Evolutionary conservation across 2,113 vertebrate species (phyloP).

Genomic region (Mellivora capensis): DNA sequence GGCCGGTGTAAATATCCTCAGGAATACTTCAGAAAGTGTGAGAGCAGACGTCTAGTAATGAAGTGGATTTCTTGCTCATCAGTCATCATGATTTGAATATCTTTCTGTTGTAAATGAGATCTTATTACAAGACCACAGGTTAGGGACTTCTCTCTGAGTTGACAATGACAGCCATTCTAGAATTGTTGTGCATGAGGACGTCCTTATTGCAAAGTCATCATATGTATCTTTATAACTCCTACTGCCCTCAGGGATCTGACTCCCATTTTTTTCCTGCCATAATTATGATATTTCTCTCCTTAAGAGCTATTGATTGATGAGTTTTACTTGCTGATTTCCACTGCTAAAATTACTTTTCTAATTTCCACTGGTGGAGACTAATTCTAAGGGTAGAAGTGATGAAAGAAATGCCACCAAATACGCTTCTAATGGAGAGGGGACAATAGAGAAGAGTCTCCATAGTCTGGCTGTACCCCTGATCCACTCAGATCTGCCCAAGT

Average conservation of each 20-base stretch:
- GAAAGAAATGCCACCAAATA: background rate
- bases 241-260: background rate
- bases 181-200: background rate
- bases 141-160: background rate
- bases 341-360: background rate
- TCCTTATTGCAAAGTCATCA: background rate
- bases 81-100: slow-evolving; percentile 10
- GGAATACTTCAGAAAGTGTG: background rate
- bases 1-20: background rate
- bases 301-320: background rate
- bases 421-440: background rate
- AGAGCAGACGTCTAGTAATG: background rate
- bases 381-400: background rate
- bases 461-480: background rate
- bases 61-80: background rate
- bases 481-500: background rate
- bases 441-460: background rate
- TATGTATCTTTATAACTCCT: background rate
- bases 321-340: background rate
- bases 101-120: background rate
- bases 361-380: background rate
- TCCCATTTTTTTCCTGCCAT: background rate
- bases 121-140: background rate
- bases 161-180: background rate
- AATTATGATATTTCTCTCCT: background rate